phyloP scores from a whole-genome alignment of 2,113 vertebrate genomes.

The Odontophorus gujanensis region DNA sequence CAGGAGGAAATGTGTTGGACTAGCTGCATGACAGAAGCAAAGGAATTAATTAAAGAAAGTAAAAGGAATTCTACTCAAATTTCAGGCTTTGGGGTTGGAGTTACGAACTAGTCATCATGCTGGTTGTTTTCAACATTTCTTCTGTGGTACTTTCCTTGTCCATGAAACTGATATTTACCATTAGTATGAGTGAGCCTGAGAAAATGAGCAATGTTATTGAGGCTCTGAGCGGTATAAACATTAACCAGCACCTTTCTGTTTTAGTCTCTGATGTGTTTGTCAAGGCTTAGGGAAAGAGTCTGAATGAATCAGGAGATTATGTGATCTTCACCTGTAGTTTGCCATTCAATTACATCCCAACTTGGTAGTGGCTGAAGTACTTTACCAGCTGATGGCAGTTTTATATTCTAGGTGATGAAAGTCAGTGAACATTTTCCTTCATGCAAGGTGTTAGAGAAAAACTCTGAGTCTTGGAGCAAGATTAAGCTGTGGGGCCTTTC shows the following conservation, averaged over 20 bases:
- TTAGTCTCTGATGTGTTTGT: background rate
- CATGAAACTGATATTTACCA: conserved; percentile 48
- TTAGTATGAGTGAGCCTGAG: conserved; percentile 34
- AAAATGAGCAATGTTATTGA: conserved; percentile 14
- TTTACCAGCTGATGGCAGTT: background rate
- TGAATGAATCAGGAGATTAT: background rate
- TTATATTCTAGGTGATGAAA: background rate
- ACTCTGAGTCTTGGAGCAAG: background rate
- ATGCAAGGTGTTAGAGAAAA: background rate
- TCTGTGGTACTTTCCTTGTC: conserved; percentile 65
- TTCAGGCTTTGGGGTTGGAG: conserved; percentile 58
- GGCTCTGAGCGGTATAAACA: conserved; percentile 35
- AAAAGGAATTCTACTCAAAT: conserved; percentile 69
- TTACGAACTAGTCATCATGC: conserved; percentile 64
- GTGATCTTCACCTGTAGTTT: background rate
- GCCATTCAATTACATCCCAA: background rate
- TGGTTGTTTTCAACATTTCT: conserved; percentile 70
- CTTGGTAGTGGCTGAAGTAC: background rate
- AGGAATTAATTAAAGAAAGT: conserved; percentile 74
- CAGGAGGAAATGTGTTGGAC: conserved; percentile 72
- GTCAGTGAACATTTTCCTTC: background rate
- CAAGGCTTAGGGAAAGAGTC: background rate
- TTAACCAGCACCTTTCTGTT: conserved; percentile 36
- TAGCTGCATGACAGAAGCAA: conserved; percentile 69
- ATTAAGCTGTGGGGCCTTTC: background rate